Percentiles rank a stretch among this genome's conserved stretches.
Conservation (phyloP, 2,888 invertebrate genomes). For the Drosophila anomalata region DNA sequence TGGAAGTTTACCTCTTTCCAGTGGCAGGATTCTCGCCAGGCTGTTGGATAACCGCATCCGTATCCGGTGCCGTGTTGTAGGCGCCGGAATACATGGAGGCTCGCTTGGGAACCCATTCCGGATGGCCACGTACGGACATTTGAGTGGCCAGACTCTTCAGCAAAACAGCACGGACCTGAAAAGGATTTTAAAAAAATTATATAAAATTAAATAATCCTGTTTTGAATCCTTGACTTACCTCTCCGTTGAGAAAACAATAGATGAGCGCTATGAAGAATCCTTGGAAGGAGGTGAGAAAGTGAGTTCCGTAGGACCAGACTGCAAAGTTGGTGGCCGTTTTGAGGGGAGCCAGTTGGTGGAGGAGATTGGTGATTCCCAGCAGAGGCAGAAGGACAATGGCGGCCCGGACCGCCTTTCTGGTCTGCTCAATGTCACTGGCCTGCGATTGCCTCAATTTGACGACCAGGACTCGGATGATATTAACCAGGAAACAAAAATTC, state of each 20-base stretch:
- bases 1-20: constrained; percentile 63
- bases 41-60: constrained; percentile 76
- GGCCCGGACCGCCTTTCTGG: constrained; percentile 92
- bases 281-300: constrained; percentile 93
- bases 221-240: constrained; percentile 86
- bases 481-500: constrained; percentile 91
- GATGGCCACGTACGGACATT: constrained; percentile 83
- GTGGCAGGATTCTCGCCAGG: constrained; percentile 63
- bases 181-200: background rate
- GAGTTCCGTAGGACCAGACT: constrained; percentile 91
- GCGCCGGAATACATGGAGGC: constrained; percentile 83
- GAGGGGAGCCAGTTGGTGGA: constrained; percentile 90
- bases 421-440: constrained; percentile 90
- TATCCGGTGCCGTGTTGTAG: constrained; percentile 83
- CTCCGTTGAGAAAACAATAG: constrained; percentile 93
- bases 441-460: constrained; percentile 89
- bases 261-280: constrained; percentile 92
- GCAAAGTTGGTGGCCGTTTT: constrained; percentile 89
- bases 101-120: constrained; percentile 83
- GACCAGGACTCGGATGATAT: constrained; percentile 91
- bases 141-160: constrained; percentile 84
- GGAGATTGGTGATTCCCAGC: constrained; percentile 91
- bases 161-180: constrained; percentile 84
- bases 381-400: constrained; percentile 91
- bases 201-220: background rate